phyloP scores from a whole-genome alignment of 30 jellyfish, hydroid and myxozoan genomes.

The Phacellophora camtschatica region DNA sequence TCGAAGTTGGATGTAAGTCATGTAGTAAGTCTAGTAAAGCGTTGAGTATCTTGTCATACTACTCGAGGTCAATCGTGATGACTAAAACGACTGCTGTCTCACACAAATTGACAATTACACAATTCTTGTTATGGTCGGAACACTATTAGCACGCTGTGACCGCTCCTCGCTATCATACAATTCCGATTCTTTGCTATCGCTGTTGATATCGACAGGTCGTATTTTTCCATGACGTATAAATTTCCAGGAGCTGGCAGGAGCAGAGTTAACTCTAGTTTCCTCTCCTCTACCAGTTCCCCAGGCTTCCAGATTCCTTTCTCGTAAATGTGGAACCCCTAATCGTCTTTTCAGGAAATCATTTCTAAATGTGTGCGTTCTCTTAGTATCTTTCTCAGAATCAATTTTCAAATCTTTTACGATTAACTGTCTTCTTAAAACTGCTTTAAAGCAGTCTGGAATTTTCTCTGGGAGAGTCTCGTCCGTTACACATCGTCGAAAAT shows the following conservation, averaged over 20 bases:
- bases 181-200: background rate
- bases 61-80: no score
- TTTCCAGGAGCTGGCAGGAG: conserved; percentile 75
- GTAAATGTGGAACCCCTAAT: conserved; percentile 3
- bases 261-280: conserved; percentile 38
- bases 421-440: conserved; percentile 44
- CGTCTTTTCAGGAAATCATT: background rate
- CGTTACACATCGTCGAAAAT: conserved; percentile 40
- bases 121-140: conserved; percentile 55
- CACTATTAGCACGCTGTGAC: conserved; percentile 46
- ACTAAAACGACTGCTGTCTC: no score
- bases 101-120: no score
- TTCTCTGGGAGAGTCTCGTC: conserved; percentile 32
- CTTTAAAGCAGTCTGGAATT: conserved; percentile 36
- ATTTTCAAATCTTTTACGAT: conserved; percentile 7
- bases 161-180: background rate
- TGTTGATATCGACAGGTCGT: conserved; percentile 1
- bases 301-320: conserved; percentile 27
- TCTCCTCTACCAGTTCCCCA: conserved; percentile 2
- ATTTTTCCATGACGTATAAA: conserved; percentile 44
- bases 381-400: background rate
- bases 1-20: no score
- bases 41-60: no score
- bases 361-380: background rate
- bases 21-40: no score